A percentile compares a stretch with the other conserved stretches of the same genome.
Conservation (phyloP, 92 coral and sea anemone genomes). For the Zoanthus solanderi region DNA sequence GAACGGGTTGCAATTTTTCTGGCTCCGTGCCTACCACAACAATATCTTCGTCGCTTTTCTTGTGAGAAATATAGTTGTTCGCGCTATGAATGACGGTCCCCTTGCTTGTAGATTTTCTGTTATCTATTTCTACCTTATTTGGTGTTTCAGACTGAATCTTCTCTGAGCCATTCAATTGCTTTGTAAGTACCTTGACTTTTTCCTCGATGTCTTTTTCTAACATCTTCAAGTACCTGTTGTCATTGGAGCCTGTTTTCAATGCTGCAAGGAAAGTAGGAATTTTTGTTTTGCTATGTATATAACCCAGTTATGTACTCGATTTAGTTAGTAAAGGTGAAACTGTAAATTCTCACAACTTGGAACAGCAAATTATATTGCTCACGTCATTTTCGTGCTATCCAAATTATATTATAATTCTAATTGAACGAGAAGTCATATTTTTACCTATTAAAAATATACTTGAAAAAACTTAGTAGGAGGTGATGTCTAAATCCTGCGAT, state of each 20-base stretch:
- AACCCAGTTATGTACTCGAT: too few relatives aligned
- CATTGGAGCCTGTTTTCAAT: conserved; percentile 22
- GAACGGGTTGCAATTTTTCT: neutral
- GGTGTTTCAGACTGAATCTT: neutral
- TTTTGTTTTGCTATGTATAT: neutral
- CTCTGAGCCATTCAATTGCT: conserved; percentile 4
- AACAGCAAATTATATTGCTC: too few relatives aligned
- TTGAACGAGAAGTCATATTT: too few relatives aligned
- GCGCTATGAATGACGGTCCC: conserved; percentile 47
- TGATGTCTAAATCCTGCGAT: too few relatives aligned
- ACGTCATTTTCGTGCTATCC: too few relatives aligned
- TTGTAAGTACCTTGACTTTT: conserved; percentile 67
- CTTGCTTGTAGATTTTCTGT: neutral
- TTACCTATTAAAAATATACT: too few relatives aligned
- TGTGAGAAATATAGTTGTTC: neutral
- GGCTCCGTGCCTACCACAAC: conserved; percentile 15
- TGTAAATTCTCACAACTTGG: too few relatives aligned
- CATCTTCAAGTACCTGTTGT: conserved; percentile 51
- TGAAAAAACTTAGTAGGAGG: too few relatives aligned
- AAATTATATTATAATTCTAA: too few relatives aligned
- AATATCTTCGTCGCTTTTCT: neutral
- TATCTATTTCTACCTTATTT: neutral
- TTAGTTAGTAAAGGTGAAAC: too few relatives aligned
- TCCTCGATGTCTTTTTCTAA: conserved; percentile 81
- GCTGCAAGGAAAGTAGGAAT: conserved; percentile 41